Conservation (phyloP, 1,140 invertebrate genomes). For the Trachymyrmex septentrionalis region DNA sequence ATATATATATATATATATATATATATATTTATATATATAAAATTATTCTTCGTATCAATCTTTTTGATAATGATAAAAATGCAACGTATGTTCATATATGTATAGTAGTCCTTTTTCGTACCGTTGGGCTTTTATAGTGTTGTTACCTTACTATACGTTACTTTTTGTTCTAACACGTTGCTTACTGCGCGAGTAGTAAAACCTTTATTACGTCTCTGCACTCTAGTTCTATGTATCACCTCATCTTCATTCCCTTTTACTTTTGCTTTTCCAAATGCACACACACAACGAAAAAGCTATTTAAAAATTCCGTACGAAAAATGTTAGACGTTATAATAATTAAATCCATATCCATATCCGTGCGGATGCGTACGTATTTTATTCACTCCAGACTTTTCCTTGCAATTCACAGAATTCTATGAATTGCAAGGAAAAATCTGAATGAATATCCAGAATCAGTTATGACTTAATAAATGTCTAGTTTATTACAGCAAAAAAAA, state of each 20-base stretch:
- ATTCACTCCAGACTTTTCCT: neutral
- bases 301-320: neutral
- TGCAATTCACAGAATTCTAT: neutral
- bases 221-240: neutral
- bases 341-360: neutral
- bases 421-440: neutral
- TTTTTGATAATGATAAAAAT: neutral
- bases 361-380: neutral
- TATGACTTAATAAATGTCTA: constrained; percentile 35
- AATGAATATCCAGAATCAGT: constrained; percentile 1
- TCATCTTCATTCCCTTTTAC: too few species aligned
- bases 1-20: neutral
- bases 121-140: neutral
- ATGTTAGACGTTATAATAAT: neutral
- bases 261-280: neutral
- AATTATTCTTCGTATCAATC: neutral
- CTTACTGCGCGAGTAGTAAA: neutral
- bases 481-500: constrained; percentile 1
- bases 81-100: neutral
- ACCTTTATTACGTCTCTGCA: constrained; percentile 33
- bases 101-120: neutral
- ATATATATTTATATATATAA: neutral
- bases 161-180: neutral
- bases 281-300: neutral
- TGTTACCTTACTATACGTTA: neutral